Percentiles rank a stretch among this genome's conserved stretches.
Evolutionary conservation across 2,113 vertebrate species (phyloP).

Genomic region (Equus quagga): DNA sequence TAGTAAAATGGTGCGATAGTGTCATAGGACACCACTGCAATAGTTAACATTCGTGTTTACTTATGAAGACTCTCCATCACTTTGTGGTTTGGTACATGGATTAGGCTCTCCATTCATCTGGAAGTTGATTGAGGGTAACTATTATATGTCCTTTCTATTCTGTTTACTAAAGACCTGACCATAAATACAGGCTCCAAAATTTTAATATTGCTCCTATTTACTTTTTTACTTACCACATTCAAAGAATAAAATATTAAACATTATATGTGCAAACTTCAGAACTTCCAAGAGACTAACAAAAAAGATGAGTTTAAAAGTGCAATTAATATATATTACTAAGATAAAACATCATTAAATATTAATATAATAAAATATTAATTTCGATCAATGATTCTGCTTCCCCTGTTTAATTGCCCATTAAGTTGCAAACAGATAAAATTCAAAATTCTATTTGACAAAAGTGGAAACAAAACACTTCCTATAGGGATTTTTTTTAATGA

Average conservation of each 20-base stretch:
- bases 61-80: neutral
- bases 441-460: constrained; percentile 50
- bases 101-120: neutral
- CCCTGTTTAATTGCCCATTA: constrained; percentile 26
- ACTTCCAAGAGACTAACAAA: neutral
- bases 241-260: constrained; percentile 1
- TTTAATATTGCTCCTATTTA: neutral
- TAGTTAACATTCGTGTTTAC: neutral
- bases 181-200: neutral
- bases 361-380: constrained; percentile 54
- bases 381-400: neutral
- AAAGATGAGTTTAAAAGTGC: neutral
- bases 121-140: neutral
- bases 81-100: neutral
- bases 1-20: neutral
- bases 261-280: neutral
- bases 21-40: neutral
- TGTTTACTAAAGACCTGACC: neutral
- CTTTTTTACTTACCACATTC: neutral
- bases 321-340: constrained; percentile 33
- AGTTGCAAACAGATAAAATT: constrained; percentile 58
- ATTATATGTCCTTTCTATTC: neutral
- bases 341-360: constrained; percentile 60
- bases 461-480: neutral
- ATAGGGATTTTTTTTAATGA: constrained; percentile 21